Percentiles rank a stretch among this genome's conserved stretches.
Evolutionary conservation across 2,888 invertebrate species (phyloP).

Genomic region (Polydrusus pterygomalis): DNA sequence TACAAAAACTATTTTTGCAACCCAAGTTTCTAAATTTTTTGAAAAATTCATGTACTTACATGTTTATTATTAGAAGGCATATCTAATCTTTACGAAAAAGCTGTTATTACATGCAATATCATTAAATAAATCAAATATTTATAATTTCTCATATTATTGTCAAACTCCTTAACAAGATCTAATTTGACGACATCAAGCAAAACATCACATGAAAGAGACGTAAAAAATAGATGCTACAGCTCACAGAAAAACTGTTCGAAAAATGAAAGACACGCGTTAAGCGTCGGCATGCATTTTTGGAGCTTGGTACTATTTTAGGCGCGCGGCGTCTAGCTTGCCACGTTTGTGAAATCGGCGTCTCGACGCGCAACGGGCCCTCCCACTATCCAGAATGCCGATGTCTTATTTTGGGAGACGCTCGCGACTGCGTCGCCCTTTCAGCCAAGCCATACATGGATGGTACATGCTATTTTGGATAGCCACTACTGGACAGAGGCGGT

Average conservation of each 20-base stretch:
- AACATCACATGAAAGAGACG: not conserved
- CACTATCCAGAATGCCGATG: slow-evolving; percentile 62
- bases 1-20: too few relatives aligned
- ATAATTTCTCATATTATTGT: too few relatives aligned
- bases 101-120: too few relatives aligned
- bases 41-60: too few relatives aligned
- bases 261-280: slow-evolving; percentile 16
- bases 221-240: not conserved
- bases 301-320: slow-evolving; percentile 65
- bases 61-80: too few relatives aligned
- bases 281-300: slow-evolving; percentile 63
- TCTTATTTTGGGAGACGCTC: slow-evolving; percentile 71
- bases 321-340: slow-evolving; percentile 60
- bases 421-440: slow-evolving; percentile 69
- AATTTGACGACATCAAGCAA: not conserved
- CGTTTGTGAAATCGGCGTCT: slow-evolving; percentile 63
- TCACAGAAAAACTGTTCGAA: not conserved
- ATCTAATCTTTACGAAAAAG: too few relatives aligned
- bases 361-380: slow-evolving; percentile 61
- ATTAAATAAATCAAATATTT: too few relatives aligned
- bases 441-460: slow-evolving; percentile 71
- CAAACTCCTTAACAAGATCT: too few relatives aligned
- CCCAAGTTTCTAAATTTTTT: too few relatives aligned
- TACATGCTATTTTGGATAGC: slow-evolving; percentile 68
- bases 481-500: slow-evolving; percentile 58